Evolutionary conservation across 2,797 vertebrate genomes (phyloP), one percentile per base, ranked within the genome.

Genomic region (Glossophaga mutica): DNA sequence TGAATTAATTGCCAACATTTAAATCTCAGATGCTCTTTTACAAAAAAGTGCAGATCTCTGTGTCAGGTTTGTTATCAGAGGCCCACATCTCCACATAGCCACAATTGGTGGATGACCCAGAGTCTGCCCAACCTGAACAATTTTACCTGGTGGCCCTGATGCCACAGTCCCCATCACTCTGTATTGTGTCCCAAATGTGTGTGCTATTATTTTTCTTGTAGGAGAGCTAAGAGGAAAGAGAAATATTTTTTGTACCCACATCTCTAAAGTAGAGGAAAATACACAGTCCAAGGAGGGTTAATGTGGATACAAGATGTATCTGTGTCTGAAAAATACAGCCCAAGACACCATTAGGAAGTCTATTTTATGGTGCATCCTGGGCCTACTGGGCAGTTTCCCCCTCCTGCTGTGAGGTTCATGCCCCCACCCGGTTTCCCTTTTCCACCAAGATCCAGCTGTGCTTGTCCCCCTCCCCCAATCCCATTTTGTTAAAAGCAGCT

Each of bases 401-500:
- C 32, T 95, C 59, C 1, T 5, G 68, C 68, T 85, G 4, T 11
- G 59, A 94, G 76, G 29, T 67, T 52, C 8, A 12, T 0, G 29
- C 32, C 34, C 86, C 37, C 26, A 9, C 24, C 24, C 18, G 34
- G 39, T 68, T 65, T 70, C 32, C 84, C 71, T 89, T 88, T 94
- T 62, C 87, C 65, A 65, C 79, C 9, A 14, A 5, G 16, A 90
- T 90, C 92, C 91, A 97, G 95, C 81, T 94, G 92, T 65, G 68
- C 10, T 22, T 22, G 37, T 52, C n/a, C 26, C 39, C 88, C 29
- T 39, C 57, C 81, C 65, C 84, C 24, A 24, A n/a, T 6, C 18
- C 21, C 46, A n/a, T 89, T 95, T 92, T 91, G 95, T 91, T 92
- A 84, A 70, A 93, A 95, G 92, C 97, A 97, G 97, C 97, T 97